Evolutionary conservation across 2,888 invertebrate genomes (phyloP), one percentile per base, ranked within the genome.

Genomic region (Spatulosminthurus flaviceps): DNA sequence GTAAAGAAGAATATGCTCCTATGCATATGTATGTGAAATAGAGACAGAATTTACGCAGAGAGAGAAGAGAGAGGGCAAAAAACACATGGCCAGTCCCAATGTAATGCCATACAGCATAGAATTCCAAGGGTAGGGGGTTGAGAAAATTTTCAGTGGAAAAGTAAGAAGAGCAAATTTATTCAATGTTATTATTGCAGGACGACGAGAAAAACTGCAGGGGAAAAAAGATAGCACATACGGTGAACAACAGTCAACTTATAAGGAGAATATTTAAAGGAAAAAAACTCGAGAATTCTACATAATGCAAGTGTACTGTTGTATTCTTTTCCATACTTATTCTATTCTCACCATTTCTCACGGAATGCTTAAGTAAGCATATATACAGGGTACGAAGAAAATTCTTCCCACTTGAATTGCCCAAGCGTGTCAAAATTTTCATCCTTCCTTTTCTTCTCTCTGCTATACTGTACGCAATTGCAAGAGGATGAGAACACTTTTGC

Each of bases 61-160:
- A 69, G 28, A 67, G 61, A 61, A 61, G 69, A 69, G 29, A 69
- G 69, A 69, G 19, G n/a, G 28, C 69, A 28, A 69, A 28, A 69
- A 9, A 34, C 22, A 66, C 13, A 28, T 21, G 21, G 69, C 16
- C 28, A 69, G 29, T 11, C 29, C 69, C 69, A 11, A 69, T 69
- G 7, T 26, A 19, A 34, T 9, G 21, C 64, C 22, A 19, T 24
- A 64, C 51, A 22, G 22, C 5, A 29, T 29, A 28, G 29, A 67
- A 67, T 67, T 71, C 71, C 71, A 51, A 74, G 74, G 74, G 74
- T 74, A 74, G 74, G 74, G 74, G 74, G 74, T 74, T 74, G 74
- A 74, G 74, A 74, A 74, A 74, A 74, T 64, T 74, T 74, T 51
- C 64, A 64, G 22, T 24, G 64, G 64, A 64, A 64, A 64, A 64